A percentile compares a stretch with the other conserved stretches of the same genome.
These are phyloP conservation scores for Xiphorhynchus erythropygius DNA, from an alignment of 2,797 vertebrate genomes.

Conservation along the genomic window DNA sequence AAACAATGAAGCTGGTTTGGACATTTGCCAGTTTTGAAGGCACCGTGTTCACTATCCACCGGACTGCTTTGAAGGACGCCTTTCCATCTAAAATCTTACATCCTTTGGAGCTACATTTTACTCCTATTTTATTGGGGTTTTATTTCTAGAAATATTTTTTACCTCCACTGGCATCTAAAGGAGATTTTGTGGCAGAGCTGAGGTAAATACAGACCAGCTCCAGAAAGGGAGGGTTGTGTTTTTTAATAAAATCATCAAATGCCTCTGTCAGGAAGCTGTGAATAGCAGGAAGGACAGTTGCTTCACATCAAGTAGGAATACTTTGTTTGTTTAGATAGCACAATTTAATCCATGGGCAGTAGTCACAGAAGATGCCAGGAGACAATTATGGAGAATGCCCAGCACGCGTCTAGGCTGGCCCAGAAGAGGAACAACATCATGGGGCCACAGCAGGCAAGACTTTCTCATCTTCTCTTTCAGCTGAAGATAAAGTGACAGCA, in stretches of 20 bases:
- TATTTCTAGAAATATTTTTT: not conserved
- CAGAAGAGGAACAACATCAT: not conserved
- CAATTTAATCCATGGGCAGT: not conserved
- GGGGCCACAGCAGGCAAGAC: not conserved
- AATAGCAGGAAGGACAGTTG: not conserved
- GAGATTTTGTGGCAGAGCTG: not conserved
- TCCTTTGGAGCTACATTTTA: not conserved
- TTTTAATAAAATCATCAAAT: not conserved
- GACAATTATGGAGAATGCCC: fast-evolving
- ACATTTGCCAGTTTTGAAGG: not conserved
- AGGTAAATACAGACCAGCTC: not conserved
- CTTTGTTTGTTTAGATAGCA: not conserved
- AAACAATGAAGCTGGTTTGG: not conserved
- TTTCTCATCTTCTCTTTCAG: not conserved
- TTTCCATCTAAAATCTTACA: not conserved
- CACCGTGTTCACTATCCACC: fast-evolving
- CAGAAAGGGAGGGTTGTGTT: not conserved
- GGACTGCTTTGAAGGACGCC: not conserved
- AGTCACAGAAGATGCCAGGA: not conserved
- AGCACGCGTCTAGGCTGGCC: not conserved
- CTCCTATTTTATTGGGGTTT: not conserved
- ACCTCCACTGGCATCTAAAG: not conserved
- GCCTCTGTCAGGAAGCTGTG: not conserved
- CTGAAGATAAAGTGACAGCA: not conserved
- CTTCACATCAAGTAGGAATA: not conserved